Conservation (phyloP, 2,797 vertebrate species). For the Micromesistius poutassou region DNA sequence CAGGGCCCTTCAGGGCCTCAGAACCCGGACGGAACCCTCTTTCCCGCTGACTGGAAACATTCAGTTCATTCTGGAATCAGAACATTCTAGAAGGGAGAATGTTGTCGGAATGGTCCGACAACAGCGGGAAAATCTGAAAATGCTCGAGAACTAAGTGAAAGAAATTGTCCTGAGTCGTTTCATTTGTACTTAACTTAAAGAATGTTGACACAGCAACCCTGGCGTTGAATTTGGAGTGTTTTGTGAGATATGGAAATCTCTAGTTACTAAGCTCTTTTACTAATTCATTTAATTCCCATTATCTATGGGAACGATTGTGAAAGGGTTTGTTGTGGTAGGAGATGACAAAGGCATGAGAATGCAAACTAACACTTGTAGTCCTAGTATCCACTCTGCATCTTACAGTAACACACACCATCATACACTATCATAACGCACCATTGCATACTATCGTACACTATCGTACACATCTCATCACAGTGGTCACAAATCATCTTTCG, state of each 20-base stretch:
- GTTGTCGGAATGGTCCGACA: neutral
- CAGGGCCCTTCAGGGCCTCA: conserved; percentile 3
- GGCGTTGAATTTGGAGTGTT: neutral
- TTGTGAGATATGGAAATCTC: neutral
- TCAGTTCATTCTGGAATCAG: neutral
- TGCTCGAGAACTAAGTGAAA: neutral
- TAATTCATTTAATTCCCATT: too few relatives aligned
- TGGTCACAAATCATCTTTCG: conserved; percentile 14
- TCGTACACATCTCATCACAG: neutral
- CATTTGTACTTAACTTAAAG: neutral
- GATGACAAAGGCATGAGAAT: neutral
- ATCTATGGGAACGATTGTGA: neutral
- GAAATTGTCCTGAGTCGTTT: neutral
- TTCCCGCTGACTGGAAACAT: neutral
- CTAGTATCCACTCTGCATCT: neutral
- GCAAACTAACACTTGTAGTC: neutral
- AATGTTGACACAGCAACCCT: neutral
- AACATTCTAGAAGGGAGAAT: neutral
- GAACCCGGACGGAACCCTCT: neutral
- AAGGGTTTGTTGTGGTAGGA: neutral
- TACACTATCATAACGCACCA: neutral
- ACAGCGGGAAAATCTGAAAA: neutral
- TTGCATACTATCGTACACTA: neutral
- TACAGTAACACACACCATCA: too few relatives aligned
- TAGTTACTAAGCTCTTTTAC: neutral